Evolutionary conservation across 2,888 invertebrate species (phyloP).

Genomic region (Lepidochitona cinerea): DNA sequence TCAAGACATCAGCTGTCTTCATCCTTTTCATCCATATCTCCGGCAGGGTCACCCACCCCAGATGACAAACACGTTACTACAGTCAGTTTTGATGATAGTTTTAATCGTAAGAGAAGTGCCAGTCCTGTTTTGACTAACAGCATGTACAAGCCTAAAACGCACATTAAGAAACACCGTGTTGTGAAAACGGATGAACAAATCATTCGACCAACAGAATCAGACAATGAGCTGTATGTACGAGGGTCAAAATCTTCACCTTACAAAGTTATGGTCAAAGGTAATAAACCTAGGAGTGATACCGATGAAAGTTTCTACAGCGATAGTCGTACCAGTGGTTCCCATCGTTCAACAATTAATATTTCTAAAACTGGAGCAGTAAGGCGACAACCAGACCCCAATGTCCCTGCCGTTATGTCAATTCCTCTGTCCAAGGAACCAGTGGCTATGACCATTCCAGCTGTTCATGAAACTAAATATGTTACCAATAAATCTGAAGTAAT

Average conservation of each 20-base stretch:
- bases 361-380: background rate
- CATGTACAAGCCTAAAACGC: background rate
- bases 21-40: background rate
- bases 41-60: background rate
- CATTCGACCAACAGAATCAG: background rate
- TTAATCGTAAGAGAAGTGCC: background rate
- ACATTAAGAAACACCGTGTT: background rate
- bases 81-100: constrained; percentile 9
- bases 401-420: background rate
- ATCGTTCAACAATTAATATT: background rate
- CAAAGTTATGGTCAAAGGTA: background rate
- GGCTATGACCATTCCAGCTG: constrained; percentile 1
- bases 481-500: background rate
- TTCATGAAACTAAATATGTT: constrained; percentile 3
- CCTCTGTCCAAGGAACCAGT: constrained; percentile 5
- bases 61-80: background rate
- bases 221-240: background rate
- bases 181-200: background rate
- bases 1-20: background rate
- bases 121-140: background rate
- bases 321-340: background rate
- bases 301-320: background rate
- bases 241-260: background rate
- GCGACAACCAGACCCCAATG: background rate
- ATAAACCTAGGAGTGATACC: background rate